Evolutionary conservation across 2,797 vertebrate genomes (phyloP).

Genomic region (Odontamblyopus lacepedii): DNA sequence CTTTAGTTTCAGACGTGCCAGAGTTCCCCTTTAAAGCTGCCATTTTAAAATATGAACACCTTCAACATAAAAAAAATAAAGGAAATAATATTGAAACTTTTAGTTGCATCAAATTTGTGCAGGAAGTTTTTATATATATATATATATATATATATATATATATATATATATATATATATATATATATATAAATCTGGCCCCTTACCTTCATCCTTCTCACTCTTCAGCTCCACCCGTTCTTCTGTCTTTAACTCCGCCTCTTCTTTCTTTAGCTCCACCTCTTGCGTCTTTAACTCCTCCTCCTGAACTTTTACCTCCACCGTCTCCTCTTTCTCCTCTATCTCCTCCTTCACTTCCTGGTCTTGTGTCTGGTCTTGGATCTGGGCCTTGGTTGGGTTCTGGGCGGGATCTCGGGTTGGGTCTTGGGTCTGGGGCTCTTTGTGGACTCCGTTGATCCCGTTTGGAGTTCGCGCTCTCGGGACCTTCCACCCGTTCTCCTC

Average conservation of each 20-base stretch:
- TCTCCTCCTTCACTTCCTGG: neutral
- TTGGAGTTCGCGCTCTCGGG: neutral
- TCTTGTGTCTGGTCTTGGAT: neutral
- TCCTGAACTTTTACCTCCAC: neutral
- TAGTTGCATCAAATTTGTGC: too few relatives aligned
- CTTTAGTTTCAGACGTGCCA: too few relatives aligned
- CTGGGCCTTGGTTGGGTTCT: neutral
- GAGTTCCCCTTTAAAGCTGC: too few relatives aligned
- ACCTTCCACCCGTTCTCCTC: constrained; percentile 63
- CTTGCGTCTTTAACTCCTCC: neutral
- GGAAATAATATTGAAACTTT: too few relatives aligned
- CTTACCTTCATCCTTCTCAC: neutral
- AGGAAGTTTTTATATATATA: too few relatives aligned
- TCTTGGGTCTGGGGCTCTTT: constrained; percentile 17
- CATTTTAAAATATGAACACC: too few relatives aligned
- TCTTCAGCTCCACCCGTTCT: neutral
- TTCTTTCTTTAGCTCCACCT: neutral
- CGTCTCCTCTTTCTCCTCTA: neutral
- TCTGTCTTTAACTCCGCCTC: neutral
- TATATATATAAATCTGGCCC: neutral
- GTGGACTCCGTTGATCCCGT: constrained; percentile 24
- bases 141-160: too few relatives aligned
- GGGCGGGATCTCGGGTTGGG: neutral
- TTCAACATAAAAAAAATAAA: too few relatives aligned
- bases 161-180: too few relatives aligned